Evolutionary conservation across 2,797 vertebrate species (phyloP), one percentile per base, ranked within the genome.

Genomic region (Megaceryle alcyon): DNA sequence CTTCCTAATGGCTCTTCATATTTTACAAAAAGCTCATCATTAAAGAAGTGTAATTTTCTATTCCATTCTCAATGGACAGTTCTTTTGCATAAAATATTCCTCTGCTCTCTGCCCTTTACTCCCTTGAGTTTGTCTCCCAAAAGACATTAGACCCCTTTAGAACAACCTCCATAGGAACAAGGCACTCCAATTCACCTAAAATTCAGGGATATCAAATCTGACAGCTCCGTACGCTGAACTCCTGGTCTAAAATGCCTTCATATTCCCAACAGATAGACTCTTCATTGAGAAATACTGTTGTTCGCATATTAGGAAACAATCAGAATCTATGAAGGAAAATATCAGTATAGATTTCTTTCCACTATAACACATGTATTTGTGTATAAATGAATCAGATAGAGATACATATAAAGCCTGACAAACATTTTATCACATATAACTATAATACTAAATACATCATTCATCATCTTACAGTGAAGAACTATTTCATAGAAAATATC

Each of bases 11-110:
- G 80, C 93, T 98, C 94, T 93, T 96, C 4, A 2, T 89, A 93
- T 97, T 98, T 96, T 91, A 95, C 78, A 92, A 86, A 90, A 88
- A 65, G 92, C 92, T 90, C 88, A 90, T 94, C 93, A 90, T 94
- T 92, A 92, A 87, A 91, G 90, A 91, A 91, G 81, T 85, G 70
- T 57, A 88, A 97, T 96, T 96, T 95, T 96, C 75, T 90, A 90
- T 95, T 96, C 73, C 44, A n/a, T 86, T 90, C 86, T 95, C 19
- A 5, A 94, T 94, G 93, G 92, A 85, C 28, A 1, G 68, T 93
- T 95, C 83, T 93, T 97, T 93, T 92, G 81, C 94, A 96, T 95
- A 95, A 95, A 94, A 94, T 95, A 95, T 95, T 96, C 92, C 92
- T n/a, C 72, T 84, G 64, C 78, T 96, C 80, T 87, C 81, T 95